Percentiles rank a stretch among this genome's conserved stretches.
These are phyloP conservation scores for Thermophis baileyi DNA, from an alignment of 2,113 vertebrate species.

Conservation along the genomic window DNA sequence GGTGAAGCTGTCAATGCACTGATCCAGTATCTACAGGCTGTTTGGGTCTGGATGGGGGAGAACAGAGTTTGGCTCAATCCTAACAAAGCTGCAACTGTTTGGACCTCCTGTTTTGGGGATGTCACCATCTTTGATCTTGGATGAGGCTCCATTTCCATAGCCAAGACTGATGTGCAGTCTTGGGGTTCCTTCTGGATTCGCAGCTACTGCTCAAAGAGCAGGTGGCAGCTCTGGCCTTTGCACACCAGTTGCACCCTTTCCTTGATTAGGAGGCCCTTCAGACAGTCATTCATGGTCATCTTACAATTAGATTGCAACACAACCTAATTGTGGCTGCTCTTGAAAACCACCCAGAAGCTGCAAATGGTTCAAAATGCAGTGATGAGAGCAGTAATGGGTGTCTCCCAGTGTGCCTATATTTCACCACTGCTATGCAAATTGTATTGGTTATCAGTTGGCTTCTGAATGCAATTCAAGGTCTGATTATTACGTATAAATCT, in stretches of 20 bases:
- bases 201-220: no score
- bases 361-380: not conserved
- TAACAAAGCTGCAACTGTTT: not conserved
- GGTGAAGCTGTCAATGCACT: not conserved
- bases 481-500: not conserved
- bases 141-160: not conserved
- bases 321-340: not conserved
- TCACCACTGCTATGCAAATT: not conserved
- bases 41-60: not conserved
- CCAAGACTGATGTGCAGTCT: not conserved
- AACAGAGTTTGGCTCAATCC: not conserved
- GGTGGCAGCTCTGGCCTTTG: not conserved
- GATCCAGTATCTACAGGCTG: not conserved
- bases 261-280: not conserved
- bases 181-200: no score
- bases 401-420: not conserved
- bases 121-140: not conserved
- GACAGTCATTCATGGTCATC: not conserved
- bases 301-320: not conserved
- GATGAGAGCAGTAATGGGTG: not conserved
- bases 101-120: not conserved
- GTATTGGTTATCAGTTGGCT: not conserved
- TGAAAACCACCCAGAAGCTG: not conserved
- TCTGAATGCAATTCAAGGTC: not conserved
- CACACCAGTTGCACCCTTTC: not conserved